A percentile compares a stretch with the other conserved stretches of the same genome.
These are phyloP conservation scores for Mustela lutreola DNA, from an alignment of 2,113 vertebrate genomes.

Conservation along the genomic window DNA sequence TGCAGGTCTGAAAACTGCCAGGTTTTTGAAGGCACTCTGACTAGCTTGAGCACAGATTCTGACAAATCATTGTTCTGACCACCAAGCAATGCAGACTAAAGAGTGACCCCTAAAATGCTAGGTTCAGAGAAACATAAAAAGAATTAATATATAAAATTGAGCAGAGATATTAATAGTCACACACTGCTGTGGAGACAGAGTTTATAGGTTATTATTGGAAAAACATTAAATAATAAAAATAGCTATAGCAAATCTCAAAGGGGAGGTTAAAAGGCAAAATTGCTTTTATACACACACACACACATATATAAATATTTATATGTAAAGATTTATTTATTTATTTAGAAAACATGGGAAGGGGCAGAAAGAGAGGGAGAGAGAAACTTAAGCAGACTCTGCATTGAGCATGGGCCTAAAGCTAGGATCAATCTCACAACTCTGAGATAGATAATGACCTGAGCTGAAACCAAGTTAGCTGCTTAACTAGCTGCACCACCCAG, in stretches of 20 bases:
- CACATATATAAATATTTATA: background rate
- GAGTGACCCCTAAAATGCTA: background rate
- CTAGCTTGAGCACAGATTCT: background rate
- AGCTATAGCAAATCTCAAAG: background rate
- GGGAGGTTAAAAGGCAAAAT: background rate
- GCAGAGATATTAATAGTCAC: background rate
- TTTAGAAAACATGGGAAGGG: background rate
- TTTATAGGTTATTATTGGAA: background rate
- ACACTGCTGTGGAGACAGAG: background rate
- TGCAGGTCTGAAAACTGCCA: background rate
- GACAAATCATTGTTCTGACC: background rate
- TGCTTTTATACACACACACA: background rate
- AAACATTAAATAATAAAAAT: background rate
- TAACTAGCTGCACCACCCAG: background rate
- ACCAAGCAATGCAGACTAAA: background rate
- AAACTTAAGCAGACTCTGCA: background rate
- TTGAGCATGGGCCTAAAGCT: background rate
- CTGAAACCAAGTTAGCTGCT: background rate
- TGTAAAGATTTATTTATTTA: background rate
- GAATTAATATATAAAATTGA: background rate
- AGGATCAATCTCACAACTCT: background rate
- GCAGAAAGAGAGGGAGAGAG: background rate
- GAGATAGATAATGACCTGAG: background rate
- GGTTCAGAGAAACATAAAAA: background rate
- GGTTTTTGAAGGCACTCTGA: background rate